A percentile compares a stretch with the other conserved stretches of the same genome.
Conservation (phyloP, 2,797 vertebrate species). For the Anisognathus igniventris region DNA sequence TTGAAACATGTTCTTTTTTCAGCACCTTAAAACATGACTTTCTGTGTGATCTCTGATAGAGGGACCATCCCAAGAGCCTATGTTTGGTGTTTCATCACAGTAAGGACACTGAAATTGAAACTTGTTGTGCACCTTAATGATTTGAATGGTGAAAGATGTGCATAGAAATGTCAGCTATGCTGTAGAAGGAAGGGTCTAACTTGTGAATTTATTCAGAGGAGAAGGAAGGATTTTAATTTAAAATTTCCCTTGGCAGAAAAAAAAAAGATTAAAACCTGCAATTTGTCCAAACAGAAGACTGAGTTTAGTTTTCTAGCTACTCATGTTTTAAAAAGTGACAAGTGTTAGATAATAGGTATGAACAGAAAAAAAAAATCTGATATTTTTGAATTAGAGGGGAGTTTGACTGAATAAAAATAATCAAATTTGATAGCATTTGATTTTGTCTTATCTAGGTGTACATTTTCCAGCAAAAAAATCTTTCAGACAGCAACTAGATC, state of each 20-base stretch:
- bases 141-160: not conserved
- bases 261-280: not conserved
- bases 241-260: not conserved
- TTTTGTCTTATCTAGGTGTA: not conserved
- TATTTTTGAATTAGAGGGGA: not conserved
- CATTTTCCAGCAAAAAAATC: not conserved
- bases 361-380: not conserved
- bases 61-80: fast-evolving
- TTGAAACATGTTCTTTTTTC: not conserved
- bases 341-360: not conserved
- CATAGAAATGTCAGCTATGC: not conserved
- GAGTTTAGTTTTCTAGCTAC: not conserved
- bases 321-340: not conserved
- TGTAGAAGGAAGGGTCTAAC: not conserved
- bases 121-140: not conserved
- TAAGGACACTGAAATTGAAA: not conserved
- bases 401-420: not conserved
- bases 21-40: not conserved
- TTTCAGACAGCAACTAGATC: not conserved
- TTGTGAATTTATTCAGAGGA: not conserved
- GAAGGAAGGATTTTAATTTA: not conserved
- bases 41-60: not conserved
- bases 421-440: not conserved
- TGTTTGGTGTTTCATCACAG: not conserved
- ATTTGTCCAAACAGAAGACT: not conserved